Evolutionary conservation across 2,113 vertebrate species (phyloP).

Genomic region (Circaetus cinerascens): DNA sequence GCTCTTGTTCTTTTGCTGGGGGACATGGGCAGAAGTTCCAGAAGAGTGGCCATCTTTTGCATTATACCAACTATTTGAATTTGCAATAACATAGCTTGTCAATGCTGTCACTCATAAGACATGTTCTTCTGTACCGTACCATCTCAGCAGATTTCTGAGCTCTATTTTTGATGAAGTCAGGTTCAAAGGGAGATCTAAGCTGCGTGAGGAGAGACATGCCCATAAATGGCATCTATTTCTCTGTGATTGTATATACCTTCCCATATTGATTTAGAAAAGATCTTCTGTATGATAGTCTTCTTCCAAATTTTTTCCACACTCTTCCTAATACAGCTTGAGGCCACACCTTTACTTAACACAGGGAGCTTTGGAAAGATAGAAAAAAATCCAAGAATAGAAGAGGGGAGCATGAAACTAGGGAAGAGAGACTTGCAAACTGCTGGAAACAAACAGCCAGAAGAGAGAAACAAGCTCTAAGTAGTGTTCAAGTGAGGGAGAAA

Average conservation of each 20-base stretch:
- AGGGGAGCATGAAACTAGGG: neutral
- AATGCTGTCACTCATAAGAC: neutral
- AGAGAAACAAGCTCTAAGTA: neutral
- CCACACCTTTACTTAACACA: neutral
- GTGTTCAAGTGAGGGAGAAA: neutral
- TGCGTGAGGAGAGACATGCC: neutral
- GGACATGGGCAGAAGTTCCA: neutral
- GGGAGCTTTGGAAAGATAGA: neutral
- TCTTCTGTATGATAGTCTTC: neutral
- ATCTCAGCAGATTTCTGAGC: neutral
- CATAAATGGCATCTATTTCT: neutral
- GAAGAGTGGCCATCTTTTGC: neutral
- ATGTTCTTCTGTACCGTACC: neutral
- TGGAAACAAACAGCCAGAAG: neutral
- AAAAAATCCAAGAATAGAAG: neutral
- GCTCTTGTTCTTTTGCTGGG: neutral
- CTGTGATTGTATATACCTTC: neutral
- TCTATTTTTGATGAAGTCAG: neutral
- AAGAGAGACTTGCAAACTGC: neutral
- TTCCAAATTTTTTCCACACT: neutral
- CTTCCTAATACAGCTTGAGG: neutral
- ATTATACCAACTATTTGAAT: neutral
- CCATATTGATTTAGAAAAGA: fast-evolving
- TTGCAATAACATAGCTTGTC: neutral
- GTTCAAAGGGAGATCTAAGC: neutral